Percentiles rank a stretch among this genome's conserved stretches.
phyloP scores from a whole-genome alignment of 2,888 invertebrate genomes.

The Conops quadrifasciatus region DNA sequence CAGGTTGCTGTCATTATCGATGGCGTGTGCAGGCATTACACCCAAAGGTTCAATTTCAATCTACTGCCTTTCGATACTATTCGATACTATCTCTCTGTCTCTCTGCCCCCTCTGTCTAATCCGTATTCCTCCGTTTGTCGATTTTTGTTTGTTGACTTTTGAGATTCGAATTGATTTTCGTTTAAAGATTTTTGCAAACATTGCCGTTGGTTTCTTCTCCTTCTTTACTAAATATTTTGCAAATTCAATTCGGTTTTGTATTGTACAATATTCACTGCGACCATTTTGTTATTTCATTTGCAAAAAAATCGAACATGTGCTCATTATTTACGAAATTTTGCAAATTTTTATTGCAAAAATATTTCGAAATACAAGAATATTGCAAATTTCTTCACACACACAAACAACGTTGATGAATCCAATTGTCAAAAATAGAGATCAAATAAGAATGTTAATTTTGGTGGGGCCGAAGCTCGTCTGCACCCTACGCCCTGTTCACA shows the following conservation, averaged over 20 bases:
- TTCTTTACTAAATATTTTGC: background rate
- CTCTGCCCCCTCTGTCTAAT: background rate
- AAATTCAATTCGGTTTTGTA: background rate
- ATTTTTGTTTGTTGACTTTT: slow-evolving; percentile 52
- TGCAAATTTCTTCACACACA: too few species aligned
- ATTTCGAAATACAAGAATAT: too few species aligned
- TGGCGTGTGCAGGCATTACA: background rate
- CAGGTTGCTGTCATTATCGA: background rate
- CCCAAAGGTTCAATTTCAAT: slow-evolving; percentile 6
- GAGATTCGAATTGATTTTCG: slow-evolving; percentile 57
- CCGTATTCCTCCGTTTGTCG: slow-evolving; percentile 23
- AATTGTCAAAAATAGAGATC: too few species aligned
- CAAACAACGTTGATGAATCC: too few species aligned
- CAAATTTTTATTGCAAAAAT: too few species aligned
- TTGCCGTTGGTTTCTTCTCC: background rate
- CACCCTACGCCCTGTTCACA: too few species aligned
- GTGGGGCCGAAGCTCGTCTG: too few species aligned
- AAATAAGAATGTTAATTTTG: too few species aligned
- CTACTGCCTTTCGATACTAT: background rate
- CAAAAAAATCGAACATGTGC: too few species aligned
- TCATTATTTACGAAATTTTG: too few species aligned
- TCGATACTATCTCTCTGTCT: background rate
- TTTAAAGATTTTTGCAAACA: slow-evolving; percentile 14
- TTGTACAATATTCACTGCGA: too few species aligned
- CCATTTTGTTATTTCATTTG: too few species aligned